A percentile compares a stretch with the other conserved stretches of the same genome.
phyloP scores from a whole-genome alignment of 2,797 vertebrate species.

The Phrynocephalus vlangalii region DNA sequence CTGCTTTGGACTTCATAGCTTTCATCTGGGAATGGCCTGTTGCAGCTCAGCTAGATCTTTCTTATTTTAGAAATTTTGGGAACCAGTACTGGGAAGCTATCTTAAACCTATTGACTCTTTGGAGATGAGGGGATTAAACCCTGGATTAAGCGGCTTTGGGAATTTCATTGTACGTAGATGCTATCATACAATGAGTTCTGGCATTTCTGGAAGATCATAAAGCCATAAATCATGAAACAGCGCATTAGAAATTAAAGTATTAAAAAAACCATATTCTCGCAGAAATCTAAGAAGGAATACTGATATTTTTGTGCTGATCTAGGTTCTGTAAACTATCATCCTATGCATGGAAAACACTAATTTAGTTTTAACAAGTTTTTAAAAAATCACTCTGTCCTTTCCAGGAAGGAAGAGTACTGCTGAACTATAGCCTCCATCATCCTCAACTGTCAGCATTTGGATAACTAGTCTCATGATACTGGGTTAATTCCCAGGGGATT shows the following conservation, averaged over 20 bases:
- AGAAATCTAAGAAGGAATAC: neutral
- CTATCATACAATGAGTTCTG: neutral
- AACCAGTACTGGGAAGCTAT: neutral
- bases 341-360: neutral
- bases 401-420: too few relatives aligned
- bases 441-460: too few relatives aligned
- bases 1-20: neutral
- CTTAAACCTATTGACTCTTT: neutral
- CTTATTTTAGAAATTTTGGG: neutral
- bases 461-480: too few relatives aligned
- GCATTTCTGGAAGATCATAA: neutral
- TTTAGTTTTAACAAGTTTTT: too few relatives aligned
- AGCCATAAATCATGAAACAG: neutral
- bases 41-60: neutral
- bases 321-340: neutral
- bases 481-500: too few relatives aligned
- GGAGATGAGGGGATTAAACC: neutral
- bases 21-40: neutral
- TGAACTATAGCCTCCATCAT: too few relatives aligned
- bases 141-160: neutral
- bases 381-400: too few relatives aligned
- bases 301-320: neutral
- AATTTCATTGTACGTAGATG: neutral
- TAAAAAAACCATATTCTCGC: neutral
- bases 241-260: neutral